Conservation (phyloP, 2,888 invertebrate genomes). For the Laothoe populi region DNA sequence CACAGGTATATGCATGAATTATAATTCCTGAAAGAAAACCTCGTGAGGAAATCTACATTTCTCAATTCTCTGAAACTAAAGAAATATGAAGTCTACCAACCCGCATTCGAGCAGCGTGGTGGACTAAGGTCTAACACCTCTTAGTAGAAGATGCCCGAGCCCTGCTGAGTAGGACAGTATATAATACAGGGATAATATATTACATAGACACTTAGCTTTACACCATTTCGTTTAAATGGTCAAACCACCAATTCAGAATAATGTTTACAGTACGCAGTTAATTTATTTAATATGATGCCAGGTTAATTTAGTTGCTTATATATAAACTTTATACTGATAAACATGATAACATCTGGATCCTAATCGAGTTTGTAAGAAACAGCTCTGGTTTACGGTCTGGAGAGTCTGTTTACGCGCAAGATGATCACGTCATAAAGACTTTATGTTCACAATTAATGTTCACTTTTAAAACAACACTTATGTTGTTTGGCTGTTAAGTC, state of each 20-base stretch:
- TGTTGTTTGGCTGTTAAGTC: not conserved
- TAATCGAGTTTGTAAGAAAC: not conserved
- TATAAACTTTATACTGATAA: no score
- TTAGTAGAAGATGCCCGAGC: no score
- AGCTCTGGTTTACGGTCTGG: not conserved
- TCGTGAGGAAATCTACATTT: no score
- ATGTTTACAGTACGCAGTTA: not conserved
- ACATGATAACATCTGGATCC: not conserved
- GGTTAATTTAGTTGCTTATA: not conserved
- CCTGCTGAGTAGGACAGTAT: no score
- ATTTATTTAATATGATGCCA: not conserved
- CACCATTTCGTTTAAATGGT: not conserved
- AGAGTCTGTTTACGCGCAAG: not conserved
- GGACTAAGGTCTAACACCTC: no score
- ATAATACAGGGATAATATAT: no score
- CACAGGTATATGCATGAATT: no score
- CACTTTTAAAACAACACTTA: conserved; percentile 2
- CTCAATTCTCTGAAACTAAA: no score
- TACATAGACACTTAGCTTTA: no score
- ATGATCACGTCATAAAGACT: conserved; percentile 2
- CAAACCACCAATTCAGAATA: not conserved
- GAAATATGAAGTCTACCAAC: no score
- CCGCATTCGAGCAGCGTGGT: no score
- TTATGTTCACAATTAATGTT: conserved; percentile 3
- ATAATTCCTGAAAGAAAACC: no score